Percentiles rank a stretch among this genome's conserved stretches.
phyloP scores from a whole-genome alignment of 1,140 invertebrate genomes.

The Bombus waltoni region DNA sequence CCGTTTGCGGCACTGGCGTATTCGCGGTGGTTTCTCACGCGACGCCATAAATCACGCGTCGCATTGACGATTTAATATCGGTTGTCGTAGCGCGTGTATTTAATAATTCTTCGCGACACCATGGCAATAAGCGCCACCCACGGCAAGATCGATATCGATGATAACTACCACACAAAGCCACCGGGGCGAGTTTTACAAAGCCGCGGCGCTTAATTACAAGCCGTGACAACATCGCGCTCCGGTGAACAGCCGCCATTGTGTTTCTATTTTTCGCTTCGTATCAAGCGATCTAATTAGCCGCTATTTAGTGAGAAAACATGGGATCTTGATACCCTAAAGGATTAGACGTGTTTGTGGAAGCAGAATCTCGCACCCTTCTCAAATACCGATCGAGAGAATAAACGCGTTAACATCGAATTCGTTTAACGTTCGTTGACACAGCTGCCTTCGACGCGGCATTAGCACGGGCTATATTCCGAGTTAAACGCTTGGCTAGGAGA shows the following conservation, averaged over 20 bases:
- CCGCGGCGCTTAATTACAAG: neutral
- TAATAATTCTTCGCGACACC: constrained; percentile 14
- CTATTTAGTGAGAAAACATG: constrained; percentile 34
- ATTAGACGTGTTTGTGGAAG: constrained; percentile 16
- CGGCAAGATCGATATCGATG: neutral
- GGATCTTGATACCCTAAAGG: constrained; percentile 7
- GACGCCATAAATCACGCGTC: constrained; percentile 19
- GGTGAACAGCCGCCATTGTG: neutral
- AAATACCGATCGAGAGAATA: constrained; percentile 45
- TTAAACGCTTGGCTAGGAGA: too few species aligned
- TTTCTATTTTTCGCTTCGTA: neutral
- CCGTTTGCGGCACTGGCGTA: too few species aligned
- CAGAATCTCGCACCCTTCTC: neutral
- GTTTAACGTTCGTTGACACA: constrained; percentile 78
- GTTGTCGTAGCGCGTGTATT: constrained; percentile 4
- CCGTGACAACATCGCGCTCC: neutral
- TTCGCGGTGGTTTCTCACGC: neutral
- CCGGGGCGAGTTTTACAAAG: neutral
- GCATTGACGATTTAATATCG: constrained; percentile 22
- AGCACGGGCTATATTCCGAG: too few species aligned
- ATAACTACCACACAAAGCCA: neutral
- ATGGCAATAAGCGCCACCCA: constrained; percentile 10
- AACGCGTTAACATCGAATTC: constrained; percentile 69
- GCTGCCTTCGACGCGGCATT: constrained; percentile 64
- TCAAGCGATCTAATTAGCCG: constrained; percentile 25